phyloP scores from a whole-genome alignment of 2,888 invertebrate species.

The Phymatocera aterrima region DNA sequence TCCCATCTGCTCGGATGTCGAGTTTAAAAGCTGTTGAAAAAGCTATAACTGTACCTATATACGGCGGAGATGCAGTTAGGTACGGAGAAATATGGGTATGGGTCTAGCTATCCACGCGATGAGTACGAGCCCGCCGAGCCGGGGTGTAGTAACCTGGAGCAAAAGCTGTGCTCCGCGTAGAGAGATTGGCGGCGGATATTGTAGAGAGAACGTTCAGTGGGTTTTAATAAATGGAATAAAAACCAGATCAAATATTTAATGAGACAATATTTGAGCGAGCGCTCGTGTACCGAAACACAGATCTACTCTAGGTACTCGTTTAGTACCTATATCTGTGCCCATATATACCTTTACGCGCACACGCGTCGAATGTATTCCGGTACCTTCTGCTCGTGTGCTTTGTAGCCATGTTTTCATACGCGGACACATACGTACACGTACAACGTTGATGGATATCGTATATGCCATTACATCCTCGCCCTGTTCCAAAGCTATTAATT shows the following conservation, averaged over 20 bases:
- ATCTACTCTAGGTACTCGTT: constrained; percentile 25
- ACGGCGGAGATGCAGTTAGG: neutral
- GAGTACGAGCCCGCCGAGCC: neutral
- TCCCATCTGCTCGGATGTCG: neutral
- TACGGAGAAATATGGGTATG: neutral
- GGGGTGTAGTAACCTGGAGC: neutral
- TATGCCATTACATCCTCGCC: no score
- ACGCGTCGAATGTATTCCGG: neutral
- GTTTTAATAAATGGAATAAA: constrained; percentile 72
- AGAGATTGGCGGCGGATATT: constrained; percentile 31
- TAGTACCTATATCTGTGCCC: neutral
- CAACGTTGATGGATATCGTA: neutral
- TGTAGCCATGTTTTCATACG: neutral
- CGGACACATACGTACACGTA: neutral
- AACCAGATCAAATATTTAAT: constrained; percentile 71
- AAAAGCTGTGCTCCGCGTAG: constrained; percentile 10
- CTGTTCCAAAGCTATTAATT: constrained; percentile 16
- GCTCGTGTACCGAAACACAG: constrained; percentile 12
- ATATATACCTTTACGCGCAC: neutral
- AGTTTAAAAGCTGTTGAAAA: constrained; percentile 8
- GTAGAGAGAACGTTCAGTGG: constrained; percentile 57
- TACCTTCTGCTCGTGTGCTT: neutral
- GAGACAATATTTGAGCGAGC: constrained; percentile 70
- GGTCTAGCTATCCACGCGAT: neutral
- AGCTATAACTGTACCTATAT: neutral